Base-by-base conservation (phyloP, 2,113 vertebrate genomes). In the Dolichotis patagonum region DNA sequence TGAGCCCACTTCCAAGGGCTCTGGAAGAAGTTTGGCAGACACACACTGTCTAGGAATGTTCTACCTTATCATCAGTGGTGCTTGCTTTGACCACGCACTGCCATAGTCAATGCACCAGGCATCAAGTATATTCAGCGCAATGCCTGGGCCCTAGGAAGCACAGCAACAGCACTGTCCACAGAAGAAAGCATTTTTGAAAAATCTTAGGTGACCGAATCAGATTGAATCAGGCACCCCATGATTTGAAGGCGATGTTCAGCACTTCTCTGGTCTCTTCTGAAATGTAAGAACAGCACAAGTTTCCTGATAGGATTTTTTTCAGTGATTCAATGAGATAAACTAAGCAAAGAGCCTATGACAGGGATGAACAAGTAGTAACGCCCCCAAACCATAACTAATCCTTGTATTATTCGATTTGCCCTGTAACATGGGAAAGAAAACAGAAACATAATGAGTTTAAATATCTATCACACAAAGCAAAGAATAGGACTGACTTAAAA, bases 201-300 rank as follows among this genome's bases (percentile, higher is more conserved):
- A 84, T 83, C 80, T 85, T 81, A 63, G 35, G 52, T 10, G 6
- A 67, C 32, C 73, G 60, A 96, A 46, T 77, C 24, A 91, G 49
- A 88, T n/a, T 80, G 60, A 96, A 46, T 77, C 24, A 89, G 49
- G 84, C 9, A 41, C 38, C 75, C 78, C 24, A 78, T 41, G 67
- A 71, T 75, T 93, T 65, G 58, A 97, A 97, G 80, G 46, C n/a
- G n/a, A 89, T 30, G 12, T 56, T 28, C 26, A 54, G 19, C 41
- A 35, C 32, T 92, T 94, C 32, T 89, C 46, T 96, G 9, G 86
- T 93, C 38, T 94, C 35, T 88, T 91, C 80, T 54, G 7, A 28
- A 2, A 54, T 12, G 63, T 85, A 35, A 49, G 38, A 96, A 83
- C 19, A 84, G 32, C 56, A 91, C 28, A 91, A 69, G 7, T 54